Base-by-base conservation (phyloP, 2,888 invertebrate species). In the Melanchra persicariae region DNA sequence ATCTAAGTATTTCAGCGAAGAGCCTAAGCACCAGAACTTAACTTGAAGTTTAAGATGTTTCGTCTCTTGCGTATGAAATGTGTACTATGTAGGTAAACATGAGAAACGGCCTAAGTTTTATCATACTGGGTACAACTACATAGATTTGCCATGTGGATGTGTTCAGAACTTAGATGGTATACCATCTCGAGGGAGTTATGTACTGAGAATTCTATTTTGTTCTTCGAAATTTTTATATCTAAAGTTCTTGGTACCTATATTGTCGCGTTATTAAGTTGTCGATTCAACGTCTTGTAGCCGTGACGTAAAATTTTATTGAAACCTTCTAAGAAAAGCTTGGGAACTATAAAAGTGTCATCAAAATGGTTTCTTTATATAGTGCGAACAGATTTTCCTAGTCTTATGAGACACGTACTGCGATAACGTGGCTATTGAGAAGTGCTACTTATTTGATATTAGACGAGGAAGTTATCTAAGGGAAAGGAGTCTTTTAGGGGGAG, bases 281-380 rank as follows among this genome's bases (percentile, higher is more conserved):
- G 40, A 26, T 65, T 70, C 70, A 67, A 54, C 69, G 73, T 61
- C 51, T 80, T 62, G 69, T 24, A 61, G 52, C 43, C 10, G 47
- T 78, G 64, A 71, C 82, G 71, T 82, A 75, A 82, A 82, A 80
- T 82, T 81, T 82, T 82, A 82, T 80, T 81, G 67, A 57, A 82
- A 75, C 69, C 64, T 73, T 75, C 54, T 62, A 26, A 49, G 65
- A 57, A 60, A 63, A 64, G 43, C 49, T 72, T 69, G 73, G 65
- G 73, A 65, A 19, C 55, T 62, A 71, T 77, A 77, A 81, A 81
- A 63, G 54, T 70, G 70, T 43, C 65, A 62, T 79, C 60, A 74
- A 67, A 77, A 80, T 63, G 73, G 66, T 45, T 61, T 54, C 17
- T 61, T 66, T 54, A 54, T 66, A 45, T 49, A 47, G 66, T 57